phyloP scores from a whole-genome alignment of 2,888 invertebrate species.

The Drosophila buzzatii region DNA sequence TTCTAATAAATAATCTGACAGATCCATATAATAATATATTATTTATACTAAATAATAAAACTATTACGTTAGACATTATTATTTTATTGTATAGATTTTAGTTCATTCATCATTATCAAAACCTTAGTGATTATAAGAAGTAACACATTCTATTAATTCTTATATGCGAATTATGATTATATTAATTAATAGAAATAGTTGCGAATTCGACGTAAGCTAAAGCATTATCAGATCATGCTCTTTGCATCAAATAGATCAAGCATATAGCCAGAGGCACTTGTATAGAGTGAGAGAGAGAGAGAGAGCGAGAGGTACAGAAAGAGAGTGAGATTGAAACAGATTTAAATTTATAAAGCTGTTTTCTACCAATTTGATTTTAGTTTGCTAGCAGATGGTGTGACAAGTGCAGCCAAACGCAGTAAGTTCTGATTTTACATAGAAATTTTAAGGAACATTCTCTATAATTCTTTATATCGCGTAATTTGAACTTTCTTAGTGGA shows the following conservation, averaged over 20 bases:
- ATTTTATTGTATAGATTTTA: background rate
- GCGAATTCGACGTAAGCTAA: background rate
- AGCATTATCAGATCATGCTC: constrained; percentile 14
- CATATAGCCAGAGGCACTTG: background rate
- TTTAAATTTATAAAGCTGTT: constrained; percentile 15
- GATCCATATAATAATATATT: too few relatives aligned
- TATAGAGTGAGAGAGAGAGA: background rate
- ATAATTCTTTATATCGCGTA: background rate
- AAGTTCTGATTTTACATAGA: background rate
- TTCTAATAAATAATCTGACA: background rate
- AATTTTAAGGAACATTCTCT: too few relatives aligned
- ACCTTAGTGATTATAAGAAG: background rate
- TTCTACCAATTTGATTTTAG: constrained; percentile 10
- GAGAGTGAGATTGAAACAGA: background rate
- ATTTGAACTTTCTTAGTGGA: background rate
- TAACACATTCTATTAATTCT: background rate
- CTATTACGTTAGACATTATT: background rate
- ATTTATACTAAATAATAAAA: too few relatives aligned
- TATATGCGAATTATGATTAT: background rate
- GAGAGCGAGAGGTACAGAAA: background rate
- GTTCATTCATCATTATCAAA: background rate
- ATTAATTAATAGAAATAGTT: background rate
- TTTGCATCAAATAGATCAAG: background rate
- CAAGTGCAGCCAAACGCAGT: constrained; percentile 2
- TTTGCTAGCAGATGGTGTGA: constrained; percentile 13